Conservation (phyloP, 2,888 invertebrate genomes). For the Eucriotettix oculatus region DNA sequence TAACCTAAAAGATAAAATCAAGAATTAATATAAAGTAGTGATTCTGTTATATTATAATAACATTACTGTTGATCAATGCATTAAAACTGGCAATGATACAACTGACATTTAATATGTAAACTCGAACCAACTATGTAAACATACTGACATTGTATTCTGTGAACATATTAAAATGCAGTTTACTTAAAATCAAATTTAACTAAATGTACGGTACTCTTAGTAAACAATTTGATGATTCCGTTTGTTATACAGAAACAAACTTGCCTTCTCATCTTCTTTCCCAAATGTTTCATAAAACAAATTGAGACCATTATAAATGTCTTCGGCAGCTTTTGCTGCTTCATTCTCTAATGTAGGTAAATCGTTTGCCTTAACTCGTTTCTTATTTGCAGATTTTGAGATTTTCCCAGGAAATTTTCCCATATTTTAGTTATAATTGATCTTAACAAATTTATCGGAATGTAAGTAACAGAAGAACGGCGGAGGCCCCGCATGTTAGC, state of each 20-base stretch:
- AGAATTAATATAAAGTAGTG: not conserved
- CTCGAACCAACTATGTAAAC: not conserved
- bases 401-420: constrained; percentile 80
- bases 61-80: not conserved
- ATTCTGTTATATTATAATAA: not conserved
- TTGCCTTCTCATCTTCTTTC: constrained; percentile 22
- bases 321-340: constrained; percentile 30
- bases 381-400: constrained; percentile 71
- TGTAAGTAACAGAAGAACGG: constrained; percentile 7
- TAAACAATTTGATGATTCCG: not conserved
- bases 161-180: not conserved
- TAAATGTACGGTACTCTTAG: not conserved
- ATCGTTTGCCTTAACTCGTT: constrained; percentile 62
- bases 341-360: constrained; percentile 31
- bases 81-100: not conserved
- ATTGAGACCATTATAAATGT: constrained; percentile 28
- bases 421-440: constrained; percentile 30
- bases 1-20: not conserved
- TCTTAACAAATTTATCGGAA: constrained; percentile 9
- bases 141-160: not conserved
- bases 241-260: constrained; percentile 16
- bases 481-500: constrained; percentile 3
- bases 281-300: constrained; percentile 26
- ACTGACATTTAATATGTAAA: not conserved
- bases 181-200: not conserved